Conservation (phyloP, 1,140 invertebrate genomes). For the Cotesia typhae region DNA sequence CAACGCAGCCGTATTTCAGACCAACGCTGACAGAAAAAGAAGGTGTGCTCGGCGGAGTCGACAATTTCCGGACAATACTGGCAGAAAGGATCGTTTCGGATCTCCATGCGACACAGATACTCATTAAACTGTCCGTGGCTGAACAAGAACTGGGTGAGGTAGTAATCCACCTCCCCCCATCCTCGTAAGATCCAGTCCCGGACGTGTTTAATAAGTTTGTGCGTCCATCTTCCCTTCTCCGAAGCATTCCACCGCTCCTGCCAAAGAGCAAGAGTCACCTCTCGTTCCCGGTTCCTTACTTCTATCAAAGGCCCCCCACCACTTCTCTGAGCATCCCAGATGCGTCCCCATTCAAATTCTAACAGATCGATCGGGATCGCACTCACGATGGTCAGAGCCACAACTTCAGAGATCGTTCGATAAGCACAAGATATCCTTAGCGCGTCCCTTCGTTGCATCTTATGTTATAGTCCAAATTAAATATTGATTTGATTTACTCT, state of each 20-base stretch:
- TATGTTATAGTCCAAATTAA: too few species aligned
- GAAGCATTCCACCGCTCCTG: background rate
- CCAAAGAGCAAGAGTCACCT: background rate
- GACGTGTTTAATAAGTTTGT: background rate
- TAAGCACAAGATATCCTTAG: constrained; percentile 9
- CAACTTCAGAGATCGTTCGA: constrained; percentile 21
- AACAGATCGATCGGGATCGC: constrained; percentile 44
- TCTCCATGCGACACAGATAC: background rate
- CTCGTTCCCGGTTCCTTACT: background rate
- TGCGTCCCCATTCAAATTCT: constrained; percentile 34
- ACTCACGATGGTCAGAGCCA: constrained; percentile 6
- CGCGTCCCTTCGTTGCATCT: background rate
- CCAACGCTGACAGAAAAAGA: too few species aligned
- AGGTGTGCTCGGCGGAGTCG: too few species aligned
- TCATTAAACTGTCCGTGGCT: background rate
- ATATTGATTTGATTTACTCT: too few species aligned
- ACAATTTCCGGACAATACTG: too few species aligned
- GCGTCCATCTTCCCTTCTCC: background rate
- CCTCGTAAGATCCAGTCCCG: background rate
- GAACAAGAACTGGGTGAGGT: background rate
- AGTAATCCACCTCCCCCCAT: background rate
- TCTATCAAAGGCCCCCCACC: constrained; percentile 7
- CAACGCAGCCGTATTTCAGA: background rate
- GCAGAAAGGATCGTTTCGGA: background rate
- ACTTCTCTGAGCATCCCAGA: constrained; percentile 35